phyloP scores from a whole-genome alignment of 2,888 invertebrate genomes.

The Ypsolopha scabrella region DNA sequence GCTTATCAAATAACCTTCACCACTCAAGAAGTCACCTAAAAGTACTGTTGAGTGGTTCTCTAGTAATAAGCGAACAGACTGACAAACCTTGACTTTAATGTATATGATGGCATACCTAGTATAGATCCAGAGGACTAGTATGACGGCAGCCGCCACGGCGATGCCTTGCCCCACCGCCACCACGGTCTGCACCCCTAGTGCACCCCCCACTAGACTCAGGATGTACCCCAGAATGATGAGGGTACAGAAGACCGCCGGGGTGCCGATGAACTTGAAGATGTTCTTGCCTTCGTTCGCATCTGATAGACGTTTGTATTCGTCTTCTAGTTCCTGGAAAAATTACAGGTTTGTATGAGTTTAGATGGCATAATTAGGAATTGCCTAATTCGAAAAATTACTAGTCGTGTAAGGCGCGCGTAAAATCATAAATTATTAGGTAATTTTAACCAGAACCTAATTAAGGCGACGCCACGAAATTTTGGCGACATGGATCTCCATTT shows the following conservation, averaged over 20 bases:
- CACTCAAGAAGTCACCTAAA: too few relatives aligned
- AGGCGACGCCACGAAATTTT: too few relatives aligned
- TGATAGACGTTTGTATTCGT: conserved; percentile 82
- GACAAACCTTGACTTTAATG: not conserved
- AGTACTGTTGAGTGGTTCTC: too few relatives aligned
- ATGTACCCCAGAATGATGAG: conserved; percentile 87
- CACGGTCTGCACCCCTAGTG: conserved; percentile 81
- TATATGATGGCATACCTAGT: conserved; percentile 74
- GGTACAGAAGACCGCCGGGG: conserved; percentile 90
- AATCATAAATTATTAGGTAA: too few relatives aligned
- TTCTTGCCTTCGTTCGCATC: conserved; percentile 98
- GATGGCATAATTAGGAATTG: too few relatives aligned
- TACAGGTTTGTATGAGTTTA: too few relatives aligned
- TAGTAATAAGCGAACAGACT: too few relatives aligned
- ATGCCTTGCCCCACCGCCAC: conserved; percentile 80
- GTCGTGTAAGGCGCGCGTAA: too few relatives aligned
- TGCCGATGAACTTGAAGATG: conserved; percentile 93
- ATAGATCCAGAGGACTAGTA: conserved; percentile 87
- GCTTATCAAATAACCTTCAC: too few relatives aligned
- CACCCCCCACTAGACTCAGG: conserved; percentile 81
- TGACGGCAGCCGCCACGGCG: conserved; percentile 79
- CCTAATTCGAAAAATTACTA: too few relatives aligned
- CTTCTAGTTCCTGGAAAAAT: conserved; percentile 80
- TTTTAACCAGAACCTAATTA: too few relatives aligned
- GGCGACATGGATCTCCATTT: too few relatives aligned